Conservation (phyloP, 2,113 vertebrate species). For the Panthera uncia region DNA sequence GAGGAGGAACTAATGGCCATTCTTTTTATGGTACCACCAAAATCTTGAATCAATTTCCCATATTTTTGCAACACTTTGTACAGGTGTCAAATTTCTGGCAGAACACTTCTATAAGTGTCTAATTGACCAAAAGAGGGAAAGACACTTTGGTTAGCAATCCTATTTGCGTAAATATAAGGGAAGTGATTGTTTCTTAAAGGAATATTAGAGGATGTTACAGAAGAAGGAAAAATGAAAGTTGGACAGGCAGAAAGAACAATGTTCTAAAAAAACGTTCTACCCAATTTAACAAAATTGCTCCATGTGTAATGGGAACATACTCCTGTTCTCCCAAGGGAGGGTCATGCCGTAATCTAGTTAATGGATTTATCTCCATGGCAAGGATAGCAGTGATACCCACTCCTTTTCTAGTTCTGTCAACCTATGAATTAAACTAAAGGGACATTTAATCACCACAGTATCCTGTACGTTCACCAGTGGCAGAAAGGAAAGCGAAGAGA, state of each 20-base stretch:
- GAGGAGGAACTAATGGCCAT: neutral
- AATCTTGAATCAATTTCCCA: neutral
- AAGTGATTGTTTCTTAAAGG: neutral
- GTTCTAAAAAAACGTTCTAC: neutral
- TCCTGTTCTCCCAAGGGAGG: neutral
- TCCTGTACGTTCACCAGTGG: neutral
- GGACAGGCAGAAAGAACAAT: neutral
- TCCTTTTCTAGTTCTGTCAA: neutral
- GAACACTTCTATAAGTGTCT: neutral
- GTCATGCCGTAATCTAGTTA: neutral
- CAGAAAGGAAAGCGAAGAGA: constrained; percentile 3
- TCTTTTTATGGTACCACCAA: neutral
- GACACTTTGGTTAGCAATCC: neutral
- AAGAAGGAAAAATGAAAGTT: constrained; percentile 6
- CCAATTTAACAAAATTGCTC: neutral
- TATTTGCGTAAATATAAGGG: neutral
- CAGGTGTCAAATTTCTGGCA: neutral
- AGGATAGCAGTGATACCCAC: neutral
- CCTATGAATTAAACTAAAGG: neutral
- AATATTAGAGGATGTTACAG: neutral
- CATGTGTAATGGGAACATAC: neutral
- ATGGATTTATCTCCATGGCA: neutral
- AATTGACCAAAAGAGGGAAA: neutral
- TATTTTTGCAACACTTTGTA: neutral
- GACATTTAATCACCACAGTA: neutral